phyloP scores from a whole-genome alignment of 2,113 vertebrate species.

The Paratilapia polleni region DNA sequence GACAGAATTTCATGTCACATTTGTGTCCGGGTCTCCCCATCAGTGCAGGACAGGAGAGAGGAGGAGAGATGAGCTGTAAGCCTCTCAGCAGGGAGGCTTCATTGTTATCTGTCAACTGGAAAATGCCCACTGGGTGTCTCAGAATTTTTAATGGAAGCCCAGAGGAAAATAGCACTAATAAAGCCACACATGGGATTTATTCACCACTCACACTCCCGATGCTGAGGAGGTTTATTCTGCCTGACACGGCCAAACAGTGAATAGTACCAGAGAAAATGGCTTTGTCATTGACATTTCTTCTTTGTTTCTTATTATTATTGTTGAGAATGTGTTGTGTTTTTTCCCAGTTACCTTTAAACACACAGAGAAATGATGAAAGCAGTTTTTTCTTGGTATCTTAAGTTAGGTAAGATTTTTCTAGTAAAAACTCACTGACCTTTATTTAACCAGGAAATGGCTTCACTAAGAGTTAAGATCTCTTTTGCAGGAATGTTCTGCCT shows the following conservation, averaged over 20 bases:
- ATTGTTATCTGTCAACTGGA: slow-evolving; percentile 43
- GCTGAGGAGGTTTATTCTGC: neutral
- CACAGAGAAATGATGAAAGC: neutral
- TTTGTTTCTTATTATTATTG: neutral
- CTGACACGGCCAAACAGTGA: neutral
- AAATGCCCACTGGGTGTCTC: slow-evolving; percentile 42
- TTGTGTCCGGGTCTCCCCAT: neutral
- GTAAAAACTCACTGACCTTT: neutral
- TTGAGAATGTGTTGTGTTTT: neutral
- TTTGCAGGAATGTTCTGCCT: neutral
- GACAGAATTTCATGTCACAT: slow-evolving; percentile 15
- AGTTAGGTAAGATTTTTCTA: neutral
- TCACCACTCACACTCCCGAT: neutral
- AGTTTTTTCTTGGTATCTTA: neutral
- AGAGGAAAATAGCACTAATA: slow-evolving; percentile 1
- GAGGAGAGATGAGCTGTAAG: slow-evolving; percentile 10
- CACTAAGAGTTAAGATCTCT: neutral
- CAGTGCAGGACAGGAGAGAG: neutral
- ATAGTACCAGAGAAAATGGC: neutral
- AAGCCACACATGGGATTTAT: neutral
- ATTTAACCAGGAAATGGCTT: neutral
- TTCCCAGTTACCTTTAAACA: neutral
- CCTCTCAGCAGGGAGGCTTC: slow-evolving; percentile 11
- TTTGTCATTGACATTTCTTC: neutral
- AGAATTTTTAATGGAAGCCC: slow-evolving; percentile 36